These are phyloP conservation scores for Limnephilus rhombicus DNA, from an alignment of 2,888 invertebrate species.

Conservation along the genomic window DNA sequence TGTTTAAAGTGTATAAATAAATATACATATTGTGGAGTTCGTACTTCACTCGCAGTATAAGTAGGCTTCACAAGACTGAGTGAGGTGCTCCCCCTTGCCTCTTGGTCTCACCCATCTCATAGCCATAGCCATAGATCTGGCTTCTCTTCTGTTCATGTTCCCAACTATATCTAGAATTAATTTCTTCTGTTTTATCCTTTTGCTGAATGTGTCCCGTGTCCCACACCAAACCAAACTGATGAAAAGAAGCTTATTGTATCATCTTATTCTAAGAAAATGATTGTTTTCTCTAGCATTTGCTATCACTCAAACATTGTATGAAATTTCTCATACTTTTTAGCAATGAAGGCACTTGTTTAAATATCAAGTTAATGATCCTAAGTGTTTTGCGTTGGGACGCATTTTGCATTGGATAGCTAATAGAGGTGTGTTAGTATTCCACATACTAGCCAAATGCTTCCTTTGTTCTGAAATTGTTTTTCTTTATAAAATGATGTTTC, in stretches of 20 bases:
- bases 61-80: slow-evolving; percentile 46
- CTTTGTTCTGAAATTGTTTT: slow-evolving; percentile 15
- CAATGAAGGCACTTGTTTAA: neutral
- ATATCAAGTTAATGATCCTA: neutral
- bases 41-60: slow-evolving; percentile 25
- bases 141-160: slow-evolving; percentile 32
- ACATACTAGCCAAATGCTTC: slow-evolving; percentile 23
- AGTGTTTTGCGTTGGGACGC: neutral
- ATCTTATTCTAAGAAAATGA: neutral
- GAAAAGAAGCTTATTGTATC: neutral
- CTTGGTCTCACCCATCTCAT: slow-evolving; percentile 5
- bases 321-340: slow-evolving; percentile 1
- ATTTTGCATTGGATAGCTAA: neutral
- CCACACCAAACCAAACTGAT: neutral
- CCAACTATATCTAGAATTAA: slow-evolving; percentile 25
- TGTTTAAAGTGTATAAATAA: slow-evolving; percentile 59
- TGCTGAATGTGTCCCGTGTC: neutral
- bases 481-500: slow-evolving; percentile 23
- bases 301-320: neutral
- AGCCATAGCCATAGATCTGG: neutral
- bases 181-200: slow-evolving; percentile 16
- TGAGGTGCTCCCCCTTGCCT: slow-evolving; percentile 19
- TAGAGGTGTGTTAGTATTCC: neutral
- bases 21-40: slow-evolving; percentile 52
- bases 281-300: neutral